Evolutionary conservation across 2,797 vertebrate genomes (phyloP).

Genomic region (Galagoides demidoff): DNA sequence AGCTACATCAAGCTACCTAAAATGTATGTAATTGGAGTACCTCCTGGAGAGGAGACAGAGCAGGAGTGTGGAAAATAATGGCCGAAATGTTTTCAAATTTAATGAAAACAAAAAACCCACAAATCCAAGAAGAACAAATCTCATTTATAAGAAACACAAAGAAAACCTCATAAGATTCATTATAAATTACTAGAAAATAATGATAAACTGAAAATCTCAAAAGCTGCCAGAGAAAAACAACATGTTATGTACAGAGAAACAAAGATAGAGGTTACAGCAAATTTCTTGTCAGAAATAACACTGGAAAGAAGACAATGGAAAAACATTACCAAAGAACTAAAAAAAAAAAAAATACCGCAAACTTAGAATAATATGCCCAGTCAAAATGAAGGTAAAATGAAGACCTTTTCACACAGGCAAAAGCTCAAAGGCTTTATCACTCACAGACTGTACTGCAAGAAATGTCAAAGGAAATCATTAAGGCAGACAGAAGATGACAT

Average conservation of each 20-base stretch:
- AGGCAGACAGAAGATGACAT: background rate
- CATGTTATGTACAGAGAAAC: background rate
- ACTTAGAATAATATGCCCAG: background rate
- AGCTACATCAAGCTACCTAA: background rate
- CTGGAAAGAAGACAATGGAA: background rate
- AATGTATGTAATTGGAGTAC: background rate
- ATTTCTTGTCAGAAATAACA: background rate
- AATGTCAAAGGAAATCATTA: background rate
- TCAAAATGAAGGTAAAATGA: background rate
- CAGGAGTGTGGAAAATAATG: background rate
- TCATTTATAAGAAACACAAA: background rate
- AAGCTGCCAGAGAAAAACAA: background rate
- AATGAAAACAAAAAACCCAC: background rate
- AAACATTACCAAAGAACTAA: background rate
- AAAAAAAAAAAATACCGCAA: background rate
- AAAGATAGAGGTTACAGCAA: background rate
- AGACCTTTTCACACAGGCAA: background rate
- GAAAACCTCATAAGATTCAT: background rate
- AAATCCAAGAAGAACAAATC: background rate
- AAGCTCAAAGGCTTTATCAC: background rate
- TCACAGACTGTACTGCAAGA: background rate
- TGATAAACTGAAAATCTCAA: background rate
- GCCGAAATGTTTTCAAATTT: background rate
- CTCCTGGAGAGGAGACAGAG: background rate
- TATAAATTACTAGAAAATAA: background rate